phyloP scores from a whole-genome alignment of 2,113 vertebrate genomes.

The Chiloscyllium plagiosum region DNA sequence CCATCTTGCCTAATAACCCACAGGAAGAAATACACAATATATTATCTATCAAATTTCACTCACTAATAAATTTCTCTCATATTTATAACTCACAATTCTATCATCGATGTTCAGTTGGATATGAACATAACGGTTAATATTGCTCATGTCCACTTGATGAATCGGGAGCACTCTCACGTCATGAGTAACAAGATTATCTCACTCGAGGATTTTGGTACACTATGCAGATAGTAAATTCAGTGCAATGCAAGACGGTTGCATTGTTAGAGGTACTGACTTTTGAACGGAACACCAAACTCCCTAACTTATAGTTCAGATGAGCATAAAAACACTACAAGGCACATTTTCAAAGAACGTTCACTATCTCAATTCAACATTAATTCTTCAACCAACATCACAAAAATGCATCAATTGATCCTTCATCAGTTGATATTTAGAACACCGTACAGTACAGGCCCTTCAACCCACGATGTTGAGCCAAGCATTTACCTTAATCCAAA shows the following conservation, averaged over 20 bases:
- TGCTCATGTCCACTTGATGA: not conserved
- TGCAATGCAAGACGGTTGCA: not conserved
- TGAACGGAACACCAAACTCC: not conserved
- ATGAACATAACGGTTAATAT: not conserved
- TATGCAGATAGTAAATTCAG: not conserved
- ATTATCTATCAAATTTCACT: not conserved
- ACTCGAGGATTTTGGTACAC: not conserved
- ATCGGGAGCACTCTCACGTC: not conserved
- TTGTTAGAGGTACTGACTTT: not conserved
- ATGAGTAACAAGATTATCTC: not conserved
- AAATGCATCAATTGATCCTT: not conserved
- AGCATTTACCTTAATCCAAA: no score
- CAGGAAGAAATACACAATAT: constrained; percentile 42
- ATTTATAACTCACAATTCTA: not conserved
- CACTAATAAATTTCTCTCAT: not conserved
- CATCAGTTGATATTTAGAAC: not conserved
- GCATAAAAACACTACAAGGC: not conserved
- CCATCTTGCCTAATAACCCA: constrained; percentile 73
- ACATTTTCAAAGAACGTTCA: not conserved
- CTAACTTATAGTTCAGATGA: not conserved
- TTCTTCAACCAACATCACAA: not conserved
- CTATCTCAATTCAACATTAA: not conserved
- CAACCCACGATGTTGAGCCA: no score
- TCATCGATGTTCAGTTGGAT: not conserved
- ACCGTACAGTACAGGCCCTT: no score